These are phyloP conservation scores for Drosophila nr. perissopoda DNA, from an alignment of 2,888 invertebrate genomes.

Conservation along the genomic window DNA sequence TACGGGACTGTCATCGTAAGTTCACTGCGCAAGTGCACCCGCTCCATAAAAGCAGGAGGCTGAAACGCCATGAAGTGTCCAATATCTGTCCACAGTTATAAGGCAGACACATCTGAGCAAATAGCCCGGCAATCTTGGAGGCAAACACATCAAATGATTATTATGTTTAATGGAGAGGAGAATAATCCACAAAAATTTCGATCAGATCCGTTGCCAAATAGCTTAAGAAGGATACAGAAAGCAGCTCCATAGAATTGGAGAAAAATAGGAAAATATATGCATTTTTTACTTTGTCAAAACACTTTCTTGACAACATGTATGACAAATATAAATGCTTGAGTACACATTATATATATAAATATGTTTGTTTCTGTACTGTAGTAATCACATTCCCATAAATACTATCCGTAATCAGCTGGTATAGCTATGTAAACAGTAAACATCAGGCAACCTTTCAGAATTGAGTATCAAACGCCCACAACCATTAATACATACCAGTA, in stretches of 20 bases:
- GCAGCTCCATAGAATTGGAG: background rate
- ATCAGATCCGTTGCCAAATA: background rate
- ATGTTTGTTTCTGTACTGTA: background rate
- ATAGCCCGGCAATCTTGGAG: background rate
- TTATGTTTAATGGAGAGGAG: background rate
- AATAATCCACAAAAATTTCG: background rate
- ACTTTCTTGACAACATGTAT: background rate
- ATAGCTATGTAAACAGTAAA: background rate
- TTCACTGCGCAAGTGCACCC: background rate
- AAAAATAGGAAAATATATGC: background rate
- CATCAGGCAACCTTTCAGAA: background rate
- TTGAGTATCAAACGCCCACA: background rate
- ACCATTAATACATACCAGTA: constrained; percentile 1
- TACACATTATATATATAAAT: background rate
- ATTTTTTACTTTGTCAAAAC: background rate
- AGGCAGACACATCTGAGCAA: background rate
- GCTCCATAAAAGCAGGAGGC: background rate
- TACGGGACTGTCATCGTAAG: background rate
- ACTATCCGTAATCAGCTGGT: background rate
- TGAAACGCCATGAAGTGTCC: too few species aligned
- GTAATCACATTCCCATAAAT: background rate
- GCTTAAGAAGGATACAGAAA: background rate
- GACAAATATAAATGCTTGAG: background rate
- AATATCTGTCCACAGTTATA: background rate
- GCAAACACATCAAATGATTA: background rate